Conservation (phyloP, 2,797 vertebrate genomes). For the Vespertilio murinus region DNA sequence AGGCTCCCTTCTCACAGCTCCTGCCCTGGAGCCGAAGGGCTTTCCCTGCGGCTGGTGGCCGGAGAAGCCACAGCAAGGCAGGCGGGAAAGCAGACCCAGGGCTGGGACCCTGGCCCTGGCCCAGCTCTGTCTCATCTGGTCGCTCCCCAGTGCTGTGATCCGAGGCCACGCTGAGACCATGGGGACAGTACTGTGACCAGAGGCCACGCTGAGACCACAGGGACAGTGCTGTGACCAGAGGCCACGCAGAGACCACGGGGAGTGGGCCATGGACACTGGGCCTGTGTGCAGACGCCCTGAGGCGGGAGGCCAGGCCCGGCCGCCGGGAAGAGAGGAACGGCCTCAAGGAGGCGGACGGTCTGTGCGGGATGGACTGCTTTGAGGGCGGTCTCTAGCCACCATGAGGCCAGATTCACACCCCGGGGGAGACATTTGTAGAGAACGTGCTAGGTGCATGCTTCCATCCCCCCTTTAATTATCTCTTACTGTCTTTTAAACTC, state of each 20-base stretch:
- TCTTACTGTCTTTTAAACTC: neutral
- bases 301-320: too few species aligned
- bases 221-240: fast-evolving
- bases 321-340: neutral
- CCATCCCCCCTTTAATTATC: neutral
- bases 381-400: neutral
- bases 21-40: neutral
- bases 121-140: fast-evolving
- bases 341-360: neutral
- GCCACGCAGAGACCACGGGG: neutral
- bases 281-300: fast-evolving
- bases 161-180: neutral
- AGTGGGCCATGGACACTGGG: fast-evolving
- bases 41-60: too few species aligned
- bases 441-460: neutral
- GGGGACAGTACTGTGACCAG: too few species aligned
- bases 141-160: fast-evolving
- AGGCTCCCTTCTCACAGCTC: neutral
- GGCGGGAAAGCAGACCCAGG: neutral
- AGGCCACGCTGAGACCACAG: neutral
- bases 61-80: neutral
- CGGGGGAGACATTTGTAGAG: neutral
- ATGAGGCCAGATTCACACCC: neutral
- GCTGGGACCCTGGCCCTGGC: neutral
- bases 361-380: neutral